phyloP scores from a whole-genome alignment of 1,140 invertebrate species.

The Epicauta chinensis region DNA sequence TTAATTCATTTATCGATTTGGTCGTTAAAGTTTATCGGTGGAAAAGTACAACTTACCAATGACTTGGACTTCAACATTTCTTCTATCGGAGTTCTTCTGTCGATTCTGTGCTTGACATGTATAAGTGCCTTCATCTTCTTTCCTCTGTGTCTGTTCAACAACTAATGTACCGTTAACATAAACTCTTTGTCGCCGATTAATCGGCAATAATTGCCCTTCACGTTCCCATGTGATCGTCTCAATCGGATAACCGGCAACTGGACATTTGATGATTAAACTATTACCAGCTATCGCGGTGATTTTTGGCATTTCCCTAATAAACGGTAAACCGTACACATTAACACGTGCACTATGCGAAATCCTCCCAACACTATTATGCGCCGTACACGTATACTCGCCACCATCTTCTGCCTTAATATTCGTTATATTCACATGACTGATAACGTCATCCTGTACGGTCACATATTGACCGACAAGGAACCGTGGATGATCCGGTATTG shows the following conservation, averaged over 20 bases:
- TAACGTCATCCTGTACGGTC: constrained; percentile 84
- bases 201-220: constrained; percentile 75
- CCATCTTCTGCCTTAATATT: constrained; percentile 84
- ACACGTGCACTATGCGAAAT: constrained; percentile 76
- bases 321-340: constrained; percentile 87
- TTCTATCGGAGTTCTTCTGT: constrained; percentile 69
- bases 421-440: constrained; percentile 91
- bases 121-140: constrained; percentile 75
- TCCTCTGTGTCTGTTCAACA: constrained; percentile 71
- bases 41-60: constrained; percentile 54
- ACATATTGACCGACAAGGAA: constrained; percentile 88
- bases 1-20: too few relatives aligned
- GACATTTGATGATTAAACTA: constrained; percentile 81
- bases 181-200: constrained; percentile 81
- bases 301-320: constrained; percentile 85
- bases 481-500: constrained; percentile 63
- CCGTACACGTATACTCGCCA: constrained; percentile 83
- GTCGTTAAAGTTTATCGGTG: too few relatives aligned
- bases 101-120: constrained; percentile 83
- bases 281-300: constrained; percentile 83
- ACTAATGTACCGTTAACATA: constrained; percentile 81
- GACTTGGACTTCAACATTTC: constrained; percentile 79
- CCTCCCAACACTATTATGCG: constrained; percentile 71
- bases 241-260: constrained; percentile 89
- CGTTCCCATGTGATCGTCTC: constrained; percentile 83